Evolutionary conservation across 2,113 vertebrate species (phyloP), one percentile per base, ranked within the genome.

Genomic region (Columbina picui): DNA sequence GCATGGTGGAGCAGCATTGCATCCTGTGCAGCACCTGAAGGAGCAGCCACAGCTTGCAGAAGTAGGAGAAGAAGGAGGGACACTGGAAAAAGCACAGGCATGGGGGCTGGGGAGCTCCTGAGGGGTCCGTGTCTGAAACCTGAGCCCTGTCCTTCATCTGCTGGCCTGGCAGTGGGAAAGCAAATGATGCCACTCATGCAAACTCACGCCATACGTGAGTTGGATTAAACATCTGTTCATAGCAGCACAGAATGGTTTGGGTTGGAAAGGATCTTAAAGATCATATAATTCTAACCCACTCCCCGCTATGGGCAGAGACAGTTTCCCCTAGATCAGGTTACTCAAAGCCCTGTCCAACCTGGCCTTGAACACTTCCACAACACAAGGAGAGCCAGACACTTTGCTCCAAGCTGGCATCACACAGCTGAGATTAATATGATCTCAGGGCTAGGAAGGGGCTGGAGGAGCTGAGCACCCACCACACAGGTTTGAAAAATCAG

Each of bases 71-170:
- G 43, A 63, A 75, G 45, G 52, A 65, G 8, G 14, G 12, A 49
- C 2, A 0, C 4, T 45, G 36, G 32, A 78, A 63, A 61, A 91
- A 23, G 7, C 20, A 38, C 14, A 15, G 38, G 32, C 56, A 70
- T 1, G 1, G 14, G 5, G 13, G 6, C 5, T 4, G 8, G 14
- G 53, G 27, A 25, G 32, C 3, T 67, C 9, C 39, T 39, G 23
- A 71, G 27, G 32, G 59, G 6, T 55, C 47, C 61, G 22, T 5
- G 12, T 22, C 15, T 7, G 8, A 53, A 64, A 64, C n/a, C 9
- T 47, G n/a, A 64, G 38, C 41, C 29, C 19, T 80, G 39, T 30
- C 45, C 7, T 65, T 83, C 32, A 8, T 53, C 61, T 64, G n/a
- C 61, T 3, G 4, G 23, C n/a, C 52, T 84, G 71, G n/a, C 25